phyloP scores from a whole-genome alignment of 2,113 vertebrate genomes.

The Oxyruncus cristatus region DNA sequence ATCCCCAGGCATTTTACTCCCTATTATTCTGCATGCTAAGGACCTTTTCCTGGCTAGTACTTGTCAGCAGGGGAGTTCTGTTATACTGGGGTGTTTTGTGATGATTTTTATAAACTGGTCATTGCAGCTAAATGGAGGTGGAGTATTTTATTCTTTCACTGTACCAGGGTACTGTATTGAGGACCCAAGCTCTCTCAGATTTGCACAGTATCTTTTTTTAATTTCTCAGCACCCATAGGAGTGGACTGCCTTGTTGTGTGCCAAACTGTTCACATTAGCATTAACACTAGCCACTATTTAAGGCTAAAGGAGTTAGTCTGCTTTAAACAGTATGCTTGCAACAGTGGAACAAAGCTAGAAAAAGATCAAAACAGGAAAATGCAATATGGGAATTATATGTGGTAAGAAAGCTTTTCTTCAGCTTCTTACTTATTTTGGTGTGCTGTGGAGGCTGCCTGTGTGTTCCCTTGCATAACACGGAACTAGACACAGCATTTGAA shows the following conservation, averaged over 20 bases:
- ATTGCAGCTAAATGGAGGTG: not conserved
- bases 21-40: not conserved
- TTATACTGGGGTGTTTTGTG: not conserved
- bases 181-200: not conserved
- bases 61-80: not conserved
- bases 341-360: not conserved
- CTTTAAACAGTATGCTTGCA: not conserved
- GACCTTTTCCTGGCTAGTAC: not conserved
- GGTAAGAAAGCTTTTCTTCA: not conserved
- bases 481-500: not conserved
- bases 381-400: not conserved
- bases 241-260: not conserved
- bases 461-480: fast-evolving
- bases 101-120: not conserved
- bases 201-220: not conserved
- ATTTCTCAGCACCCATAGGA: not conserved
- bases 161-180: not conserved
- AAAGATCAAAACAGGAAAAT: not conserved
- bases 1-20: not conserved
- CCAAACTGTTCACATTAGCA: not conserved
- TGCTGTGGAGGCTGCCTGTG: not conserved
- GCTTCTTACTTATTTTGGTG: not conserved
- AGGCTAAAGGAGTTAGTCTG: not conserved
- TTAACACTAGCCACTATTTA: not conserved
- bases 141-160: not conserved